Evolutionary conservation across 2,797 vertebrate genomes (phyloP).

Genomic region (Antrozous pallidus): DNA sequence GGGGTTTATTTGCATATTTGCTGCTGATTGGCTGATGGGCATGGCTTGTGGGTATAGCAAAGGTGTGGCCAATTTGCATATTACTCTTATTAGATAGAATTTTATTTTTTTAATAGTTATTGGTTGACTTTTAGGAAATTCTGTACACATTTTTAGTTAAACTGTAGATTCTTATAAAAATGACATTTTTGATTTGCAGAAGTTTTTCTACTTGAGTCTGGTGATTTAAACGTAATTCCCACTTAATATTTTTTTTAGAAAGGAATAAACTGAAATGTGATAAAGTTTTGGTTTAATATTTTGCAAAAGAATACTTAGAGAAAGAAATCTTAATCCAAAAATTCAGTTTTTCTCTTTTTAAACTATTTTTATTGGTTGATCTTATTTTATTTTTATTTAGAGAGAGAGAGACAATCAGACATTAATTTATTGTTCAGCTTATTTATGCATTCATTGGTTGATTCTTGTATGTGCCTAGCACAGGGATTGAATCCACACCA

Average conservation of each 20-base stretch:
- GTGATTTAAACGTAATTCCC: not conserved
- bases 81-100: too few relatives aligned
- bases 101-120: conserved; percentile 21
- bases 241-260: conserved; percentile 17
- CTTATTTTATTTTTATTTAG: not conserved
- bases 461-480: not conserved
- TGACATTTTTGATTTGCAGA: not conserved
- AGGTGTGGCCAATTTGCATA: too few relatives aligned
- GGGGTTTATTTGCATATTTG: too few relatives aligned
- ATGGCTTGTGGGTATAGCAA: too few relatives aligned
- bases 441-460: not conserved
- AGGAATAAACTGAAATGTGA: not conserved
- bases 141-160: conserved; percentile 22
- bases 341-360: too few relatives aligned
- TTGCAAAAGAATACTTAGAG: not conserved
- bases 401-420: not conserved
- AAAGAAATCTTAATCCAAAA: conserved; percentile 22
- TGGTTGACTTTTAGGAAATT: not conserved
- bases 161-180: not conserved
- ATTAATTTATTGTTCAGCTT: not conserved
- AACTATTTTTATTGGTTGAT: too few relatives aligned
- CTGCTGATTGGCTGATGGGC: too few relatives aligned
- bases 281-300: conserved; percentile 22
- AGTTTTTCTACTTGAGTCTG: conserved; percentile 32
- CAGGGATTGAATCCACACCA: not conserved